Percentiles rank a stretch among this genome's conserved stretches.
phyloP scores from a whole-genome alignment of 2,113 vertebrate genomes.

The Pyxicephalus adspersus region DNA sequence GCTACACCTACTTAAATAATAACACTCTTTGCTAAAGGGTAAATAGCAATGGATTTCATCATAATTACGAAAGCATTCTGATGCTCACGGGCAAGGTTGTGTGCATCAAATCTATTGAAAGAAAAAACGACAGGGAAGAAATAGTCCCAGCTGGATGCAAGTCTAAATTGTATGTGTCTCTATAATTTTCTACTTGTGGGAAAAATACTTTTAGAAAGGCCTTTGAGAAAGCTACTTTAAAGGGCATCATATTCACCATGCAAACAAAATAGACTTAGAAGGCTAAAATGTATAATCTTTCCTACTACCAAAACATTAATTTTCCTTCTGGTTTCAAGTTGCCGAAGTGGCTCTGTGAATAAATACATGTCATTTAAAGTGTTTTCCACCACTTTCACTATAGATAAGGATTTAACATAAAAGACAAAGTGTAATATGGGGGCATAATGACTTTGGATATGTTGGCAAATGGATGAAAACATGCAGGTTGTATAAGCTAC shows the following conservation, averaged over 20 bases:
- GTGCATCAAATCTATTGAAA: slow-evolving; percentile 42
- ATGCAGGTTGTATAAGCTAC: background rate
- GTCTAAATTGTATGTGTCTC: slow-evolving; percentile 44
- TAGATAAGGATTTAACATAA: background rate
- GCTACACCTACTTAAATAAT: slow-evolving; percentile 51
- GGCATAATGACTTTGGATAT: background rate
- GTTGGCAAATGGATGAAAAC: background rate
- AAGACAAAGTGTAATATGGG: background rate
- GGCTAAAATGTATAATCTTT: slow-evolving; percentile 41
- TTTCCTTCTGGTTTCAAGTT: slow-evolving; percentile 17
- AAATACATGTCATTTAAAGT: slow-evolving; percentile 23
- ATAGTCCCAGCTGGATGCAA: slow-evolving; percentile 34
- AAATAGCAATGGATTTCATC: slow-evolving; percentile 49
- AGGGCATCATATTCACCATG: slow-evolving; percentile 33
- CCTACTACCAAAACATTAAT: slow-evolving; percentile 33
- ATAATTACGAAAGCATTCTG: slow-evolving; percentile 50
- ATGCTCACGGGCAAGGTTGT: slow-evolving; percentile 41
- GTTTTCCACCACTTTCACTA: slow-evolving; percentile 4
- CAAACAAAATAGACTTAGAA: slow-evolving; percentile 24
- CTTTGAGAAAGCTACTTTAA: slow-evolving; percentile 40
- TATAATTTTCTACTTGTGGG: slow-evolving; percentile 55
- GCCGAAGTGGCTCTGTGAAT: background rate
- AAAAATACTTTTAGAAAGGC: slow-evolving; percentile 50
- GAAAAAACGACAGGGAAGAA: slow-evolving; percentile 38
- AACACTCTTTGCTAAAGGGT: slow-evolving; percentile 39